These are phyloP conservation scores for Zaprionus obscuricornis DNA, from an alignment of 2,888 invertebrate genomes.

Conservation along the genomic window DNA sequence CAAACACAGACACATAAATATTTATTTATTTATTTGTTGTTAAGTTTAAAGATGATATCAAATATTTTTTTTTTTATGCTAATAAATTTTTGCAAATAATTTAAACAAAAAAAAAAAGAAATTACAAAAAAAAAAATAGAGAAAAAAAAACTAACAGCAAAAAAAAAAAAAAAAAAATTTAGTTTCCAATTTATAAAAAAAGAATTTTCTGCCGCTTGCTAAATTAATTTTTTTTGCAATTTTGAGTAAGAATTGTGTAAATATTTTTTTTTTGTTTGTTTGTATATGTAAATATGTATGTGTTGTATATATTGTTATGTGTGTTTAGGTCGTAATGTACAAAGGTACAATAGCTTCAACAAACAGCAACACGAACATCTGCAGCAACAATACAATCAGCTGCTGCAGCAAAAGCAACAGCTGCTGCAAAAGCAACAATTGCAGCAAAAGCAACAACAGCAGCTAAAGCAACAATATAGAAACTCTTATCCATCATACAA, in stretches of 20 bases:
- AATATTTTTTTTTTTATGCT: no score
- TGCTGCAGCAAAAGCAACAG: conserved; percentile 55
- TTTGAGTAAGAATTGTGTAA: neutral
- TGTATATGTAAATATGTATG: conserved; percentile 12
- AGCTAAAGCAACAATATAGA: conserved; percentile 79
- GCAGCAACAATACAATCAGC: conserved; percentile 41
- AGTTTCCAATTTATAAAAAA: neutral
- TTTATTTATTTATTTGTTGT: no score
- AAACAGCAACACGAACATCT: conserved; percentile 60
- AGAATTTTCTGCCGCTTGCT: conserved; percentile 1
- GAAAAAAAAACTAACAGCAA: neutral
- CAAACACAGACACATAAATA: no score
- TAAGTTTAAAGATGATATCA: no score
- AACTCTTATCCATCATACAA: conserved; percentile 74
- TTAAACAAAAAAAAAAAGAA: conserved; percentile 1
- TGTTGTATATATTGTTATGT: conserved; percentile 38
- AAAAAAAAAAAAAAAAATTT: no score
- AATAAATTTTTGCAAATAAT: conserved; percentile 15
- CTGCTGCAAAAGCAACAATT: conserved; percentile 52
- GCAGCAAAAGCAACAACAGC: conserved; percentile 56
- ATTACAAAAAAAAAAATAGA: conserved; percentile 4
- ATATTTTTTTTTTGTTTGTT: neutral
- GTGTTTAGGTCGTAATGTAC: conserved; percentile 70
- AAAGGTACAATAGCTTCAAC: conserved; percentile 64
- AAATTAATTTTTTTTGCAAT: conserved; percentile 7